phyloP scores from a whole-genome alignment of 2,888 invertebrate genomes.

The Quadriops clusia region DNA sequence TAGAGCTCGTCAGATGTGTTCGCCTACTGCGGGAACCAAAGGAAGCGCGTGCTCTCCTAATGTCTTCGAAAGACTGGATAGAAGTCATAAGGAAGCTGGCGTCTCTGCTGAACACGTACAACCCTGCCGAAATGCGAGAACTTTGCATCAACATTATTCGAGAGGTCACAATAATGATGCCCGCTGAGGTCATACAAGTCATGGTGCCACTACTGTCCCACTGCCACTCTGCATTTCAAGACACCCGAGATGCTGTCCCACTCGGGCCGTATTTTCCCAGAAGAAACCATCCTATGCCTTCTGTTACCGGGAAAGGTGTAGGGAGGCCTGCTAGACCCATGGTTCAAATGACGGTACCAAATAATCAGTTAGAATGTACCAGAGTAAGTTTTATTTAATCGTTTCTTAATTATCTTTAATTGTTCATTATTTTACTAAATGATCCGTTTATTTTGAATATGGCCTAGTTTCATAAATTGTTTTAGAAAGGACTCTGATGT shows the following conservation, averaged over 20 bases:
- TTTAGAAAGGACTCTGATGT: too few relatives aligned
- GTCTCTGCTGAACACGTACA: constrained; percentile 79
- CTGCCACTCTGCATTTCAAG: constrained; percentile 70
- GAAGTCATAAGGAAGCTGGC: constrained; percentile 79
- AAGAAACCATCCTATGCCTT: constrained; percentile 46
- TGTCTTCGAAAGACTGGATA: constrained; percentile 74
- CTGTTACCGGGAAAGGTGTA: constrained; percentile 46
- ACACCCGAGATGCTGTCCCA: constrained; percentile 56
- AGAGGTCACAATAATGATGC: constrained; percentile 67
- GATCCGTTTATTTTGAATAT: too few relatives aligned
- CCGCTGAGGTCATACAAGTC: constrained; percentile 67
- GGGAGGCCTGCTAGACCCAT: constrained; percentile 66
- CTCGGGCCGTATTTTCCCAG: constrained; percentile 69
- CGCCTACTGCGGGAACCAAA: constrained; percentile 54
- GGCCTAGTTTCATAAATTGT: too few relatives aligned
- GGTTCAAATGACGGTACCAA: constrained; percentile 76
- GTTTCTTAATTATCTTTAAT: too few relatives aligned
- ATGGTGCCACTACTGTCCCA: constrained; percentile 77
- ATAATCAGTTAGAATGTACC: constrained; percentile 57
- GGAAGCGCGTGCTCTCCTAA: constrained; percentile 52
- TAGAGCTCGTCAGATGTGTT: constrained; percentile 59
- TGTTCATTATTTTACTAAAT: too few relatives aligned
- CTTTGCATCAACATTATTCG: constrained; percentile 58
- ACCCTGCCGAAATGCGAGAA: constrained; percentile 71
- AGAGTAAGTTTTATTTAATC: constrained; percentile 42